Percentiles rank a stretch among this genome's conserved stretches.
These are phyloP conservation scores for Cladopsammia gracilis DNA, from an alignment of 64 coral and sea anemone species.

Conservation along the genomic window DNA sequence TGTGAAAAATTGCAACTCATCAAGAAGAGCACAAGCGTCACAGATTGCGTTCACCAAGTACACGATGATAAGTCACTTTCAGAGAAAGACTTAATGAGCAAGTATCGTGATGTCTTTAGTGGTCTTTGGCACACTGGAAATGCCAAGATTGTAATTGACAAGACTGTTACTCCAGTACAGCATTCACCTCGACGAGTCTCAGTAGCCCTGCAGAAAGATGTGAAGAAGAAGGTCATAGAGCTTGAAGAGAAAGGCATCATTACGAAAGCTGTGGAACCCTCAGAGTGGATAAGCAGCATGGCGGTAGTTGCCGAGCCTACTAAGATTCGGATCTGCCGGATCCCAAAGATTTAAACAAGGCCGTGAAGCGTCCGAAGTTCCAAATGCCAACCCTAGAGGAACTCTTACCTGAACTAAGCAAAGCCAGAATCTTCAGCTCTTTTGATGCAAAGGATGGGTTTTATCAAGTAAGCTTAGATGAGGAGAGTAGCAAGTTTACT, in stretches of 20 bases:
- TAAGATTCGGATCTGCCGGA: constrained; percentile 43
- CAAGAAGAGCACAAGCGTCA: too few species aligned
- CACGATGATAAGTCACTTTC: too few species aligned
- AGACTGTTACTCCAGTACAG: background rate
- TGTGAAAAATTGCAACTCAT: too few species aligned
- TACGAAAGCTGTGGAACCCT: background rate
- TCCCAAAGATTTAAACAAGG: constrained; percentile 54
- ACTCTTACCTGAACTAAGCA: constrained; percentile 36
- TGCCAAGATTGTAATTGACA: too few species aligned
- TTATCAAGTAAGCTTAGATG: constrained; percentile 42
- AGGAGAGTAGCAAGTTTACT: constrained; percentile 54
- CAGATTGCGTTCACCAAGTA: too few species aligned
- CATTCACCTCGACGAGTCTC: background rate
- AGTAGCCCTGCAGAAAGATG: too few species aligned
- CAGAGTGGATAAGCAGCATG: constrained; percentile 24
- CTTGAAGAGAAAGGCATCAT: background rate
- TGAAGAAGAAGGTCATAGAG: too few species aligned
- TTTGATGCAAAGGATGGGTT: constrained; percentile 55
- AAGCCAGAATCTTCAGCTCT: constrained; percentile 35
- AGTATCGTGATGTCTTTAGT: too few species aligned
- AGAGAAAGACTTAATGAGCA: too few species aligned
- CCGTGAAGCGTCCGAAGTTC: constrained; percentile 27
- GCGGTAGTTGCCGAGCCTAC: constrained; percentile 19
- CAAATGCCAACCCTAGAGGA: constrained; percentile 60
- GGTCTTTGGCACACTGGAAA: too few species aligned